Conservation (phyloP, 1,140 invertebrate species). For the Drosophila biarmipes region DNA sequence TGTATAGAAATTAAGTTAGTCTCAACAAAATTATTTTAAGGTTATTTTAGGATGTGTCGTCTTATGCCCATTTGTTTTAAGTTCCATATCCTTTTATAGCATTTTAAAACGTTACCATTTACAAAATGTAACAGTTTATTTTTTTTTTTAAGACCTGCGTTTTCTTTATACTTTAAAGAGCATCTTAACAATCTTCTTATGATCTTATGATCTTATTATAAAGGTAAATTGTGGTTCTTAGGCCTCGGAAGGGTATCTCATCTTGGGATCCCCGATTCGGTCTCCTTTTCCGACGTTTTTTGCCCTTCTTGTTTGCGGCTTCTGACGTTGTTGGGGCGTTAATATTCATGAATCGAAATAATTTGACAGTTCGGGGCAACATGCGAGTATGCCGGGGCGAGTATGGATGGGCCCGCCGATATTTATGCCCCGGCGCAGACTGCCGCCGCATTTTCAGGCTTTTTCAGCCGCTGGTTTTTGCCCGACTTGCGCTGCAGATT, state of each 20-base stretch:
- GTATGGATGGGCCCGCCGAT: conserved; percentile 41
- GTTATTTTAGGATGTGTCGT: no score
- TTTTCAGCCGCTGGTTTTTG: conserved; percentile 4
- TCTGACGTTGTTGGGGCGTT: conserved; percentile 63
- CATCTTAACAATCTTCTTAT: background rate
- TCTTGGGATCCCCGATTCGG: background rate
- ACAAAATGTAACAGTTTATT: no score
- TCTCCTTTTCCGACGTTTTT: background rate
- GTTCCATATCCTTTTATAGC: no score
- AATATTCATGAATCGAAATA: conserved; percentile 84
- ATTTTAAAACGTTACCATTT: no score
- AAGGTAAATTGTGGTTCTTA: background rate
- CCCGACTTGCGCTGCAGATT: conserved; percentile 23
- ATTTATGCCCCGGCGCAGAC: conserved; percentile 63
- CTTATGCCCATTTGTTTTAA: no score
- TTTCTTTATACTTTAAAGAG: no score
- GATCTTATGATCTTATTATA: no score
- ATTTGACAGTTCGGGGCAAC: conserved; percentile 82
- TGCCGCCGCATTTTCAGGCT: conserved; percentile 10
- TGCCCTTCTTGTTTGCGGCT: conserved; percentile 29
- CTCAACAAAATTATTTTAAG: no score
- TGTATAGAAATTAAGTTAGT: no score
- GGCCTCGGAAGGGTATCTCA: background rate
- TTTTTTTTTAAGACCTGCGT: no score
- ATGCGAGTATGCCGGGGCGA: conserved; percentile 67